Conservation (phyloP, 2,113 vertebrate genomes). For the Mixornis gularis region DNA sequence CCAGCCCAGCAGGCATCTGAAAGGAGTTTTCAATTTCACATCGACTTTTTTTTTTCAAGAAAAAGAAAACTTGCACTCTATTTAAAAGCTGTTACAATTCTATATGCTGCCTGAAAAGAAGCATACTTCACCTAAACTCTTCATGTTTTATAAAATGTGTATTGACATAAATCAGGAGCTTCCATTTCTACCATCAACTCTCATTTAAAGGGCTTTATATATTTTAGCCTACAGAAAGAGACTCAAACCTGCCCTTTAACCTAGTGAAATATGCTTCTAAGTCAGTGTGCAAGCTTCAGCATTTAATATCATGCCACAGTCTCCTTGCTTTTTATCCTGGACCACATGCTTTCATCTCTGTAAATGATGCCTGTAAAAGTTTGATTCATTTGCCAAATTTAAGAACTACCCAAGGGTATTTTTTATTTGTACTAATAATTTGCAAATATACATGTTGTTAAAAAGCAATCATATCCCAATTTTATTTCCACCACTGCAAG, state of each 20-base stretch:
- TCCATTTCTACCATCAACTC: background rate
- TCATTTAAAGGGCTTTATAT: background rate
- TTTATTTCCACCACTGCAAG: background rate
- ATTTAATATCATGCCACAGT: background rate
- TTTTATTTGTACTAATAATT: background rate
- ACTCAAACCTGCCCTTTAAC: background rate
- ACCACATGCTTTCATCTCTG: background rate
- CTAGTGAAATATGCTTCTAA: background rate
- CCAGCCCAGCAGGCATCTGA: conserved; percentile 31
- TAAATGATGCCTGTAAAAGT: background rate
- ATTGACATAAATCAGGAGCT: background rate
- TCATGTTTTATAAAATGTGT: background rate
- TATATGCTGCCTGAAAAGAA: background rate
- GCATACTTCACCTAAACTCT: background rate
- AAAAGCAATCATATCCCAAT: background rate
- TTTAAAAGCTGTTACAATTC: background rate
- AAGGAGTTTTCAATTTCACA: conserved; percentile 48
- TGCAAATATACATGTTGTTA: background rate
- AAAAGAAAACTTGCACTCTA: conserved; percentile 15
- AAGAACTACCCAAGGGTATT: background rate
- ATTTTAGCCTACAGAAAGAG: background rate
- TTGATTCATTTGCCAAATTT: background rate
- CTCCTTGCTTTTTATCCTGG: background rate
- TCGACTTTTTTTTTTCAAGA: conserved; percentile 6
- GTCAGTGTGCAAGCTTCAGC: background rate